Base-by-base conservation (phyloP, 1,140 invertebrate genomes). In the Mycetomoellerius zeteki region DNA sequence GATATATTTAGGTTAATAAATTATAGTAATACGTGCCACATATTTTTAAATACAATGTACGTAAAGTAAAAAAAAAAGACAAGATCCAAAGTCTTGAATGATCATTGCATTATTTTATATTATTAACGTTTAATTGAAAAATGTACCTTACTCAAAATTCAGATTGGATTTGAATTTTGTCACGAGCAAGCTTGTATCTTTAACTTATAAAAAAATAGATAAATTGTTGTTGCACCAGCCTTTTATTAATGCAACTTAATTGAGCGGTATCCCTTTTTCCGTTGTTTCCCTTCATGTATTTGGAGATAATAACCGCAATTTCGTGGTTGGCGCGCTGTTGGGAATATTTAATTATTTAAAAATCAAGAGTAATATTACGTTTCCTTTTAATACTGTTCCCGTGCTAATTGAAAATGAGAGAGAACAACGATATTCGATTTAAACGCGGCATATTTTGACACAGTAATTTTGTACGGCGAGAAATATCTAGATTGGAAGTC, bases 271-370 rank as follows among this genome's bases (percentile, higher is more conserved):
- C 16, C 6, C n/a, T n/a, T n/a, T n/a, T n/a, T n/a, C 3, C n/a
- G n/a, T 69, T 81, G 56, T 58, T 30, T 71, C 30, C 10, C 6
- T 71, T 71, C 14, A 52, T 10, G 16, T 12, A 24, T 81, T 58
- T 56, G 16, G 6, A 33, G 6, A 5, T 71, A 71, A 69, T 81
- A 56, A 56, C 3, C 8, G 16, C 21, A 54, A 81, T 81, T 69
- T 81, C 1, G 47, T 16, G 47, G 50, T 8, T 30, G 21, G 5
- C 5, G 16, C 3, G 21, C 21, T 37, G 47, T 4, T n/a, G 30
- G 19, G 37, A 50, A 75, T 73, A 75, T 62, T 60, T 73, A 73
- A 84, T 84, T 75, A 75, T 50, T 84, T 71, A 71, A 71, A 71
- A 81, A 81, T 52, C 47, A 43, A 71, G 14, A 33, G n/a, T 56